phyloP scores from a whole-genome alignment of 2,797 vertebrate genomes.

The Cynodonichthys magdalenae region DNA sequence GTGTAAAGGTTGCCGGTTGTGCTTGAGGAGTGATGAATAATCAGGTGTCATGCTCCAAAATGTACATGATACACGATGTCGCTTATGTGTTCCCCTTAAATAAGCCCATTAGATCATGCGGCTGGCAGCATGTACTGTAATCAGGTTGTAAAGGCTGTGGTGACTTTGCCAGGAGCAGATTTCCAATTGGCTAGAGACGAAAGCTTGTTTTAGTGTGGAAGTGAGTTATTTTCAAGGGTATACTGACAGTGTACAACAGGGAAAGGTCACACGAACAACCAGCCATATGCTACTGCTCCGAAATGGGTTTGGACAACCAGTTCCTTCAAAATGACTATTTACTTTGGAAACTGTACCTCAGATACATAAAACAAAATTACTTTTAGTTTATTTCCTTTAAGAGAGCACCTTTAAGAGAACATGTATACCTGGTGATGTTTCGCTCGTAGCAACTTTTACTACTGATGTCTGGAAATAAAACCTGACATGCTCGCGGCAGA shows the following conservation, averaged over 20 bases:
- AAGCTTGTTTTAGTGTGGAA: conserved; percentile 39
- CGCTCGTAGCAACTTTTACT: conserved; percentile 9
- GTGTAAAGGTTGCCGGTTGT: conserved; percentile 14
- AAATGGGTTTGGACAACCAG: conserved; percentile 40
- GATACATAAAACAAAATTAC: not conserved
- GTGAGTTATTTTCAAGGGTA: conserved; percentile 73
- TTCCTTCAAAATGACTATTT: conserved; percentile 22
- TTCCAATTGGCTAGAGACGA: conserved; percentile 67
- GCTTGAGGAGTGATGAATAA: conserved; percentile 1
- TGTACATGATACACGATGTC: conserved; percentile 44
- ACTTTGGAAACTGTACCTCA: not conserved
- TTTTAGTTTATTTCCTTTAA: not conserved
- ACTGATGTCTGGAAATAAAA: conserved; percentile 9
- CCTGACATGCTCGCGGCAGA: conserved; percentile 2
- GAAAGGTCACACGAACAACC: conserved; percentile 60
- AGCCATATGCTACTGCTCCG: conserved; percentile 32
- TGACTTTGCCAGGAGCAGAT: conserved; percentile 71
- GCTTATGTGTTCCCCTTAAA: conserved; percentile 37
- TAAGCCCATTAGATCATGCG: conserved; percentile 41
- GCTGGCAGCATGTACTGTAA: conserved; percentile 26
- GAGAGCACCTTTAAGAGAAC: not conserved
- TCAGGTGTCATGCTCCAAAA: conserved; percentile 5
- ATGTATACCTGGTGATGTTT: conserved; percentile 1
- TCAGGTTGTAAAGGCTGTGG: conserved; percentile 24
- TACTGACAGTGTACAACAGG: conserved; percentile 33